Evolutionary conservation across 2,797 vertebrate species (phyloP).

Genomic region (Sarcophilus harrisii): DNA sequence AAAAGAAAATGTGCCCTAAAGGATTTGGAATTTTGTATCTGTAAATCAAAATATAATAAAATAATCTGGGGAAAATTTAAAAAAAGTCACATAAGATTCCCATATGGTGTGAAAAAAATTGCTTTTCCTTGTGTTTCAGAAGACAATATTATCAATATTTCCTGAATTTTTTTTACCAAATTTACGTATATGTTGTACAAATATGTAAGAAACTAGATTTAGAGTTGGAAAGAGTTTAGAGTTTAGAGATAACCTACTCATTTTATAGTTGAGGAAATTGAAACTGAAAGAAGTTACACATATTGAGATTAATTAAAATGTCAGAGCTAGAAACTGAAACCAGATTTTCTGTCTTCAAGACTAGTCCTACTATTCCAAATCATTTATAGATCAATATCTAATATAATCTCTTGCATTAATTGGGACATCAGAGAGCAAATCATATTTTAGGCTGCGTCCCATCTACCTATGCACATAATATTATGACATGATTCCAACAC

Average conservation of each 20-base stretch:
- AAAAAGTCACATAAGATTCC: not conserved
- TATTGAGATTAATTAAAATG: not conserved
- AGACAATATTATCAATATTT: not conserved
- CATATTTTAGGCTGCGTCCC: not conserved
- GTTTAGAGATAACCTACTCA: not conserved
- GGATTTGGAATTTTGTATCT: not conserved
- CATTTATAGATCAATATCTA: not conserved
- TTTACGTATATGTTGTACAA: not conserved
- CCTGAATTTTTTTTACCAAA: not conserved
- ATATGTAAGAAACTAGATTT: not conserved
- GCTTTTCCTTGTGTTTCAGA: not conserved
- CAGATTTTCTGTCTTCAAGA: not conserved
- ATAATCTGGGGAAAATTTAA: not conserved
- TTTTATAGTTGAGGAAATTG: not conserved
- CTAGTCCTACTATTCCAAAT: not conserved
- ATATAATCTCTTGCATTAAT: not conserved
- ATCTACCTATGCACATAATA: not conserved
- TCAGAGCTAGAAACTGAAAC: not conserved
- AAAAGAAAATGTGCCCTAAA: not conserved
- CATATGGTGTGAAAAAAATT: not conserved
- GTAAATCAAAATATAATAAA: not conserved
- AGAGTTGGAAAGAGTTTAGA: not conserved
- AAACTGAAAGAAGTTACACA: not conserved
- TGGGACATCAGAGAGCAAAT: not conserved
- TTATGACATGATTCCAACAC: not conserved